These are phyloP conservation scores for Rhombomys opimus DNA, from an alignment of 2,113 vertebrate genomes.

Conservation along the genomic window DNA sequence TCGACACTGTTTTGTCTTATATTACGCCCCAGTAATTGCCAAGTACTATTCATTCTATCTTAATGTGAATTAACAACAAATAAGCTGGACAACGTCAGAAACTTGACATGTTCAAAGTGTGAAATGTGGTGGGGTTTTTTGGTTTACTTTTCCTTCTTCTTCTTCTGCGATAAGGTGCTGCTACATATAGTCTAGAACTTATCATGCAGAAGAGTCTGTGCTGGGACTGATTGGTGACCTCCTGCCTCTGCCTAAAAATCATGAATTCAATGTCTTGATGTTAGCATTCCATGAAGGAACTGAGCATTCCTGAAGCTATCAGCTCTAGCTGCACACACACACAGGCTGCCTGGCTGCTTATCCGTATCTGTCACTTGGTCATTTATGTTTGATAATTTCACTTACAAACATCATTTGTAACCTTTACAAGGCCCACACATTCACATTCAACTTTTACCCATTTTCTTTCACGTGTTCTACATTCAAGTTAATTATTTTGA, in stretches of 20 bases:
- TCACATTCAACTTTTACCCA: not conserved
- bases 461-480: conserved; percentile 13
- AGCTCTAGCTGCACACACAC: not conserved
- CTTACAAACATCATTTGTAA: not conserved
- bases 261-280: not conserved
- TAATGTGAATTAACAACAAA: conserved; percentile 41
- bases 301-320: not conserved
- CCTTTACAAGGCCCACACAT: not conserved
- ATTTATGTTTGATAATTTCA: not conserved
- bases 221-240: not conserved
- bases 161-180: not conserved
- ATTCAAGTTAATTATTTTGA: conserved; percentile 26
- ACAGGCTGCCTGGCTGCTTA: not conserved
- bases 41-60: conserved; percentile 3
- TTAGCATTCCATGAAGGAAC: not conserved
- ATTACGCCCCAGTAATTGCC: conserved; percentile 6
- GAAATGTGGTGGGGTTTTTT: not conserved
- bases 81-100: not conserved
- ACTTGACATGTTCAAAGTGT: not conserved
- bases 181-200: not conserved
- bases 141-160: not conserved
- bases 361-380: not conserved
- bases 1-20: conserved; percentile 21
- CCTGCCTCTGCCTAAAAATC: not conserved
- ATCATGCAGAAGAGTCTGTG: not conserved